Conservation (phyloP, 2,113 vertebrate species). For the Thamnaconus septentrionalis region DNA sequence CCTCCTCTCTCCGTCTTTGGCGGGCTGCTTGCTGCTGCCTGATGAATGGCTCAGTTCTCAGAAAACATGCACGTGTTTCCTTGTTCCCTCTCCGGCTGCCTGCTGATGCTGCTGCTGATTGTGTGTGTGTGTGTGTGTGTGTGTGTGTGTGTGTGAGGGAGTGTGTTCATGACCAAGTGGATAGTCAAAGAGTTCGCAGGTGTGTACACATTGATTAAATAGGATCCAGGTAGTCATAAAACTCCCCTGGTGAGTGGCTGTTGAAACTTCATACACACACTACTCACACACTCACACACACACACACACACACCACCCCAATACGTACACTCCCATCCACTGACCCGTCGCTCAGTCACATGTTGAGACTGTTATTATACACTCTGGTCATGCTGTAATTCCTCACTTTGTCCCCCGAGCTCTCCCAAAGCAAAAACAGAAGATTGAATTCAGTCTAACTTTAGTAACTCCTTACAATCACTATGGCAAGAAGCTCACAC, state of each 20-base stretch:
- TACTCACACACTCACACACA: no score
- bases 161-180: background rate
- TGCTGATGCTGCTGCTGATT: background rate
- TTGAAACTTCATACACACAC: no score
- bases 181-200: background rate
- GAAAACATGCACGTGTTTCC: slow-evolving; percentile 57
- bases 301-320: no score
- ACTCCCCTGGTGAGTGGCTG: no score
- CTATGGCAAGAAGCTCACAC: slow-evolving; percentile 18
- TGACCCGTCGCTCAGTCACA: no score
- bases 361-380: no score
- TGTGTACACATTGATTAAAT: slow-evolving; percentile 1
- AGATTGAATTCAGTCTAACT: slow-evolving; percentile 11
- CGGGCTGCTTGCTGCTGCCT: slow-evolving; percentile 23
- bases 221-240: background rate
- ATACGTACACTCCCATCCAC: no score
- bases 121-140: background rate
- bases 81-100: slow-evolving; percentile 21
- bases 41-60: slow-evolving; percentile 54
- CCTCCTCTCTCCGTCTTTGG: slow-evolving; percentile 3
- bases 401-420: no score
- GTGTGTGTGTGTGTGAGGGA: slow-evolving; percentile 4
- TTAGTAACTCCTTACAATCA: slow-evolving; percentile 44
- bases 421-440: slow-evolving; percentile 15
- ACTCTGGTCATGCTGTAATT: background rate